Evolutionary conservation across 1,140 invertebrate genomes (phyloP).

Genomic region (Oreohelix idahoensis): DNA sequence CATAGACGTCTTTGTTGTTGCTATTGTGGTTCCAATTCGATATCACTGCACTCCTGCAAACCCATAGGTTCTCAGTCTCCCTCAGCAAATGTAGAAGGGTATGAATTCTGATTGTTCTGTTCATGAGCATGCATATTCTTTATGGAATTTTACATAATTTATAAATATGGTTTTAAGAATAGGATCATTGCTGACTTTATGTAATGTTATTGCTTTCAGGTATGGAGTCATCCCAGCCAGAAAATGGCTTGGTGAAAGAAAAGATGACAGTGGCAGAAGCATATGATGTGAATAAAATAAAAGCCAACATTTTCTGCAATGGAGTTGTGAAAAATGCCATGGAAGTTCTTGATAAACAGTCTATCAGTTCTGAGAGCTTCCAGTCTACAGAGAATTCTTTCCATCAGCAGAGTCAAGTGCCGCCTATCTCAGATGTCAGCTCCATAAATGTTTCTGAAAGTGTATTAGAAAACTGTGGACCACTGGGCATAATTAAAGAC

Average conservation of each 20-base stretch:
- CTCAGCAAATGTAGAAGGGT: no score
- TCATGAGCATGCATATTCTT: no score
- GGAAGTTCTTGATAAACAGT: neutral
- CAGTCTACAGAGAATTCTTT: slow-evolving; percentile 6
- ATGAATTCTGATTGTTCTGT: no score
- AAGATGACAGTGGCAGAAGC: neutral
- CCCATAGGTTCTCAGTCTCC: no score
- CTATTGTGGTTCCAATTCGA: no score
- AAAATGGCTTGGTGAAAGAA: slow-evolving; percentile 25
- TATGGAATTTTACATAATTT: no score
- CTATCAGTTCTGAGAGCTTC: no score
- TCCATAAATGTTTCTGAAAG: neutral
- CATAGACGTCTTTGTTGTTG: no score
- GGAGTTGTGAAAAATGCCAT: neutral
- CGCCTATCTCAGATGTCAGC: neutral
- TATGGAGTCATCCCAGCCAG: slow-evolving; percentile 26
- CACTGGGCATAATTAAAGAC: no score
- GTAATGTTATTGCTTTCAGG: slow-evolving; percentile 4
- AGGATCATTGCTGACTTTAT: neutral
- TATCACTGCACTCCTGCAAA: no score
- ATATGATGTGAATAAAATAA: neutral
- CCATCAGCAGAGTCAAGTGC: neutral
- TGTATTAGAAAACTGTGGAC: neutral
- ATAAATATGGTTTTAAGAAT: no score
- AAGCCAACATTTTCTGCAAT: neutral